Conservation (phyloP, 2,797 vertebrate species). For the Malurus leucopterus region DNA sequence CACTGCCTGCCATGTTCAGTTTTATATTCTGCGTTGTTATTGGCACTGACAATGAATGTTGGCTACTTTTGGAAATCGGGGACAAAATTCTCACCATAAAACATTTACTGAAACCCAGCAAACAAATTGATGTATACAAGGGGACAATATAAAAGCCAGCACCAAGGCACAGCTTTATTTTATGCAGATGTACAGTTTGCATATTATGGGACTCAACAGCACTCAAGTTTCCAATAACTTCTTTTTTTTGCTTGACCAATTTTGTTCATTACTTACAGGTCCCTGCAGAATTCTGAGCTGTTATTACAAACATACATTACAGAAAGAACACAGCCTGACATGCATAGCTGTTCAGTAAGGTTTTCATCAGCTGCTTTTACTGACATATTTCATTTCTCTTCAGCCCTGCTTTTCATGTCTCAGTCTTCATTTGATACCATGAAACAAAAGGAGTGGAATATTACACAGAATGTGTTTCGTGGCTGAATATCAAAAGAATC, state of each 20-base stretch:
- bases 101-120: background rate
- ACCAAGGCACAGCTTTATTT: conserved; percentile 22
- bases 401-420: background rate
- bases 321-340: conserved; percentile 1
- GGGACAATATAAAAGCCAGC: background rate
- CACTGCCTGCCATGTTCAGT: background rate
- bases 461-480: background rate
- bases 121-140: background rate
- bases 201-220: background rate
- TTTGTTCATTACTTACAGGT: conserved; percentile 25
- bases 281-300: conserved; percentile 9
- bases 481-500: conserved; percentile 15
- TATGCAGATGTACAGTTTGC: conserved; percentile 9
- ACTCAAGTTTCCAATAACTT: conserved; percentile 33
- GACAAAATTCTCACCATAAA: background rate
- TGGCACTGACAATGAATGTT: background rate
- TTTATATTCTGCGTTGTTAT: background rate
- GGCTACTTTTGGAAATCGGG: background rate
- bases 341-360: background rate
- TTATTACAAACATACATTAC: conserved; percentile 24
- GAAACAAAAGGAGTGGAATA: background rate
- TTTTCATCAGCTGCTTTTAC: conserved; percentile 43
- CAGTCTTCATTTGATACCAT: background rate
- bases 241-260: conserved; percentile 27
- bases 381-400: conserved; percentile 21